A percentile compares a stretch with the other conserved stretches of the same genome.
Conservation (phyloP, 2,888 invertebrate species). For the Liopterus haemorrhoidalis region DNA sequence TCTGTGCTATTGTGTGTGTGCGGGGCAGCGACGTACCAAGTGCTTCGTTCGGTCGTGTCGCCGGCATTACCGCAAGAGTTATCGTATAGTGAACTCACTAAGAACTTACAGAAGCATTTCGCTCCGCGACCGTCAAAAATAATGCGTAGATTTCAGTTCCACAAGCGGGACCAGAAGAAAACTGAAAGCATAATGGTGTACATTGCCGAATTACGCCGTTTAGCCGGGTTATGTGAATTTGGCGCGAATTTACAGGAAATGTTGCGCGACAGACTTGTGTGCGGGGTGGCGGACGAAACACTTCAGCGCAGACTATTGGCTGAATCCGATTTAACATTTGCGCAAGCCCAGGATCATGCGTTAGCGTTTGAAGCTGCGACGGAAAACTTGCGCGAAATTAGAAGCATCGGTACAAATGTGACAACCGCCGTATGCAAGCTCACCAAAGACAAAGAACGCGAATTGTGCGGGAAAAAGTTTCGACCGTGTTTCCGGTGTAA, state of each 20-base stretch:
- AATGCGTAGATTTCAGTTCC: slow-evolving; percentile 14
- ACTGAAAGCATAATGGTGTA: background rate
- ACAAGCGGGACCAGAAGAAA: slow-evolving; percentile 11
- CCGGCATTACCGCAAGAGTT: too few species aligned
- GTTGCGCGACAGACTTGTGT: slow-evolving; percentile 5
- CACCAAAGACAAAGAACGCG: background rate
- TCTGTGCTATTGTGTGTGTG: too few species aligned
- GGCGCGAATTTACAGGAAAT: background rate
- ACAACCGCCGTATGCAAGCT: slow-evolving; percentile 1
- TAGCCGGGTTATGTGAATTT: slow-evolving; percentile 1
- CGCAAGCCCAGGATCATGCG: background rate
- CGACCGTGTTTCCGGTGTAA: background rate
- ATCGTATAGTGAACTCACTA: slow-evolving; percentile 4
- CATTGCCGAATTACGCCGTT: slow-evolving; percentile 2
- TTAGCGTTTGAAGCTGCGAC: slow-evolving; percentile 4
- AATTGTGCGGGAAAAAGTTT: background rate
- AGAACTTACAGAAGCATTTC: slow-evolving; percentile 9
- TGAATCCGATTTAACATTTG: slow-evolving; percentile 4
- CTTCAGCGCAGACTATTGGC: slow-evolving; percentile 1
- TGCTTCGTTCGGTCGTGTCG: too few species aligned
- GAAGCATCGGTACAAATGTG: slow-evolving; percentile 1
- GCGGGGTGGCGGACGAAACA: slow-evolving; percentile 3
- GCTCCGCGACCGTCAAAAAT: slow-evolving; percentile 10
- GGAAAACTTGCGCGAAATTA: background rate
- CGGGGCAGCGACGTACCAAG: too few species aligned